Base-by-base conservation (phyloP, 2,888 invertebrate genomes). In the Augochlorella aurata region DNA sequence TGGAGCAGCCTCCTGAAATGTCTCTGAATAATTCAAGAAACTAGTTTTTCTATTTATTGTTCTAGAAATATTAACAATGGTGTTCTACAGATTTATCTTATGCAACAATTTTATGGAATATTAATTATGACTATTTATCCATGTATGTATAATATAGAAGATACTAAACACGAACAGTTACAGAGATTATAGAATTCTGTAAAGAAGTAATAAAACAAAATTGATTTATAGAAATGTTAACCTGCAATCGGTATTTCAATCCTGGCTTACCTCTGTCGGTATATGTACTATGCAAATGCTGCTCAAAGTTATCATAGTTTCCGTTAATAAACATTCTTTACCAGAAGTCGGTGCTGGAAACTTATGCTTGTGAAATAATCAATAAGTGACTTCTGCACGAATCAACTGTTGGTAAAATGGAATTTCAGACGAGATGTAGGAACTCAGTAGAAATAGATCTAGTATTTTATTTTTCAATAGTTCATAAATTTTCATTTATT, bases 221-320 rank as follows among this genome's bases (percentile, higher is more conserved):
- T 29, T 45, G 45, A n/a, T 9, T 47, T 12, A 5, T 5, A 47
- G 29, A 74, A 63, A 47, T 29, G 18, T 58, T 24, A 74, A 73
- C 70, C 83, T 63, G 21, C 83, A 38, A 83, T 79, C 83, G 85
- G 79, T 85, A 86, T 75, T 50, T 16, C 9, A 16, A 47, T 74
- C 14, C 21, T 38, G 12, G 12, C 21, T 74, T 71, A 50, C 50
- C 86, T 63, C 85, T 5, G 81, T 65, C 81, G 85, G 73, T 86
- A 85, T 12, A 50, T 2, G 61, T 47, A 14, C 18, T 14, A 29
- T 77, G 83, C 74, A 67, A 83, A 76, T 18, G 73, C 74, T 78
- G 38, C 21, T 67, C 45, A 29, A 24, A 58, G 24, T 74, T 72
- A 52, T 18, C 29, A n/a, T 21, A 68, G 29, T 54, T 24, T 52